phyloP scores from a whole-genome alignment of 2,888 invertebrate species.

The Andrena flavipes region DNA sequence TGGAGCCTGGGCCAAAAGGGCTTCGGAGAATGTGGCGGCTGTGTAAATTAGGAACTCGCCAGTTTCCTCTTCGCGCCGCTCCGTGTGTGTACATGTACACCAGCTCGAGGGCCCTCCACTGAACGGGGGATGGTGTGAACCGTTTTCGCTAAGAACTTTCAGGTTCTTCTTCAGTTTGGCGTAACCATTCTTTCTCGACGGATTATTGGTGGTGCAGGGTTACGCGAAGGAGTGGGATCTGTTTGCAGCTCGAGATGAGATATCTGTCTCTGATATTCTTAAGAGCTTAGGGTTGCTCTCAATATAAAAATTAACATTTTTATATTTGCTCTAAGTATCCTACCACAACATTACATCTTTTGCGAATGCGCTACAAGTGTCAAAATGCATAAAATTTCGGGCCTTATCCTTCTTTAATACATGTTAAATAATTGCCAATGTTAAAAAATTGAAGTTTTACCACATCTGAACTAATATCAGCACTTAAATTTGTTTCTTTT shows the following conservation, averaged over 20 bases:
- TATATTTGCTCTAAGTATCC: too few relatives aligned
- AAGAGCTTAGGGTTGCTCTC: neutral
- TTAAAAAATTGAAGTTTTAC: too few relatives aligned
- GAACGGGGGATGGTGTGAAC: neutral
- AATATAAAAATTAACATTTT: too few relatives aligned
- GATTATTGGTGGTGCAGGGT: constrained; percentile 1
- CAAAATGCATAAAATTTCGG: too few relatives aligned
- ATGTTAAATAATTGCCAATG: too few relatives aligned
- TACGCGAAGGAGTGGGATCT: neutral
- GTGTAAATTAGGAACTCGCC: constrained; percentile 83
- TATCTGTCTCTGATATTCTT: neutral
- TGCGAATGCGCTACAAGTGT: too few relatives aligned
- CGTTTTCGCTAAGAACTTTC: constrained; percentile 18
- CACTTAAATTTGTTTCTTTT: too few relatives aligned
- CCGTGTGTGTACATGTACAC: neutral
- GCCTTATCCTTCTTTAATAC: too few relatives aligned
- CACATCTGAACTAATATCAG: too few relatives aligned
- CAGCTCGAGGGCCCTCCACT: neutral
- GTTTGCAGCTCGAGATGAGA: neutral
- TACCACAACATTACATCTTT: too few relatives aligned
- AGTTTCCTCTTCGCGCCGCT: constrained; percentile 65
- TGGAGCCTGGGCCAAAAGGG: constrained; percentile 71
- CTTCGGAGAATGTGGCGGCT: constrained; percentile 77
- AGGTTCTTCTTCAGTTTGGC: neutral
- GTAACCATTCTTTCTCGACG: constrained; percentile 15